phyloP scores from a whole-genome alignment of 2,888 invertebrate species.

The Chrysina gloriosa region DNA sequence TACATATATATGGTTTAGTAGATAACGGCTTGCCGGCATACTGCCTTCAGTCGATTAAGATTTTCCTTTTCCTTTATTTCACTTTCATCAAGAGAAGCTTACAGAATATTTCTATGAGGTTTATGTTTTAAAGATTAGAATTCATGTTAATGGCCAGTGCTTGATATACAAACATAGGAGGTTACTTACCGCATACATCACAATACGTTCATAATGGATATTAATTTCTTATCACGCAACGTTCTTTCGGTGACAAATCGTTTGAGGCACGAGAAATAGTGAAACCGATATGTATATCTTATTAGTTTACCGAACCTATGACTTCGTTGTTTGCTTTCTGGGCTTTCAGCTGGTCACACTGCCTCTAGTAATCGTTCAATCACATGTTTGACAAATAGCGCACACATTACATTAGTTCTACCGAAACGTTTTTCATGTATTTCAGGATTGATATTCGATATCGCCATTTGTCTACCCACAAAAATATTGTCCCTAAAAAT shows the following conservation, averaged over 20 bases:
- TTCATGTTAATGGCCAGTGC: too few species aligned
- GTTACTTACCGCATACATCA: background rate
- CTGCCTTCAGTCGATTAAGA: too few species aligned
- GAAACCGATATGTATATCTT: background rate
- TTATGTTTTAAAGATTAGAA: too few species aligned
- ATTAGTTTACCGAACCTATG: slow-evolving; percentile 6
- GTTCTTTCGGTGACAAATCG: background rate
- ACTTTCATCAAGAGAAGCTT: too few species aligned
- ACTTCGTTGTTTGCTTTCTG: slow-evolving; percentile 9
- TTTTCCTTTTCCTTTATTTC: too few species aligned
- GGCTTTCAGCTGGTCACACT: background rate
- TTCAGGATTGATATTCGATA: slow-evolving; percentile 3
- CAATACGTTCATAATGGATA: background rate
- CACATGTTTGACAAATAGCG: slow-evolving; percentile 21
- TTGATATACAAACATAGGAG: too few species aligned
- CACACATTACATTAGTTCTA: slow-evolving; percentile 22
- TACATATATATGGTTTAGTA: too few species aligned
- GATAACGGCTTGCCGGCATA: too few species aligned
- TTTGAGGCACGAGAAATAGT: background rate
- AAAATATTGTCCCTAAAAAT: slow-evolving; percentile 19
- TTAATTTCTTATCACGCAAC: too few species aligned
- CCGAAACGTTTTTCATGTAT: slow-evolving; percentile 22
- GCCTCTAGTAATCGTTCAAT: slow-evolving; percentile 6
- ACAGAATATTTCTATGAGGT: too few species aligned
- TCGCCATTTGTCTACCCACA: slow-evolving; percentile 2